phyloP scores from a whole-genome alignment of 2,888 invertebrate species.

The Macaria notata region DNA sequence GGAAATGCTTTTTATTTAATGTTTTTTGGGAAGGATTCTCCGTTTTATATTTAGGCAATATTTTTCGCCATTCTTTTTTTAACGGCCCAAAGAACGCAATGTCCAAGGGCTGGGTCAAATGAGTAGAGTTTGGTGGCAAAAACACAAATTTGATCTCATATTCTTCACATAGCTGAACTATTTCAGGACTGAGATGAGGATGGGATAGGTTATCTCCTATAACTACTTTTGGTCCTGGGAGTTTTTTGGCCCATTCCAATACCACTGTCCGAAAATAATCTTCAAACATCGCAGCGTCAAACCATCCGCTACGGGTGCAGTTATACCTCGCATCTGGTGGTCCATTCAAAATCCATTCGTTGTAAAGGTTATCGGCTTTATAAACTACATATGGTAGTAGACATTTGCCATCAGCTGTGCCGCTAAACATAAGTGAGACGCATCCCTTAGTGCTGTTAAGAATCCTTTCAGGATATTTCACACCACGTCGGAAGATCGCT shows the following conservation, averaged over 20 bases:
- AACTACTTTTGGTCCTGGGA: constrained; percentile 20
- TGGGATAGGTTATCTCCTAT: constrained; percentile 29
- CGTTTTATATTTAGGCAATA: neutral
- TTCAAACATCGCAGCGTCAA: constrained; percentile 10
- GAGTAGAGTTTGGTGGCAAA: constrained; percentile 3
- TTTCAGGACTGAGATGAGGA: neutral
- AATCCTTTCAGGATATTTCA: constrained; percentile 11
- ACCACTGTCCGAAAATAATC: constrained; percentile 7
- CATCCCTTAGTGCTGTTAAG: constrained; percentile 11
- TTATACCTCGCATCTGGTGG: neutral
- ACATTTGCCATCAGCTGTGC: constrained; percentile 10
- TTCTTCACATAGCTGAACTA: constrained; percentile 7
- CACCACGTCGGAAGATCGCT: constrained; percentile 6
- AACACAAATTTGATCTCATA: constrained; percentile 12
- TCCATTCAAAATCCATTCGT: constrained; percentile 7
- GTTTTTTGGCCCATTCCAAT: constrained; percentile 19
- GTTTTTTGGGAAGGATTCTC: neutral
- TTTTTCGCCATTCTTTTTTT: too few species aligned
- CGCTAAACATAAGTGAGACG: constrained; percentile 11
- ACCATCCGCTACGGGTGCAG: constrained; percentile 4
- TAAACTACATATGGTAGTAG: constrained; percentile 8
- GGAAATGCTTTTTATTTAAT: neutral
- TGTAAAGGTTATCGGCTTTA: constrained; percentile 7
- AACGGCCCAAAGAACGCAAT: constrained; percentile 1
- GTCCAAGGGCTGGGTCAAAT: constrained; percentile 3